Conservation (phyloP, 2,888 invertebrate species). For the Saturnia japonica region DNA sequence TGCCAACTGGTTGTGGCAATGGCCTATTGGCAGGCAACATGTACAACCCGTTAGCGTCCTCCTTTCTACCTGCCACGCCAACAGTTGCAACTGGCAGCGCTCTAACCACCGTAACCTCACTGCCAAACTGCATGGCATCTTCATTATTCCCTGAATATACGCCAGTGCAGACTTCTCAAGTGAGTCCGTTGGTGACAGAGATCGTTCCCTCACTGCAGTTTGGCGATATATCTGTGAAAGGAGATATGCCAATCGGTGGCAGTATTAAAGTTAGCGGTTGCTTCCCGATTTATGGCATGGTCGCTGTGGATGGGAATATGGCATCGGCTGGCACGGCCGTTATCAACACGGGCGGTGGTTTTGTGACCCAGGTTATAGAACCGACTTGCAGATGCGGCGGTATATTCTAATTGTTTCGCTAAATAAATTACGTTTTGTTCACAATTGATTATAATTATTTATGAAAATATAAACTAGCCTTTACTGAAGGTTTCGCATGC, state of each 20-base stretch:
- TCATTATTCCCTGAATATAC: constrained; percentile 25
- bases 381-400: constrained; percentile 21
- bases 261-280: constrained; percentile 62
- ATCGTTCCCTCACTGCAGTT: constrained; percentile 59
- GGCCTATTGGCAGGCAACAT: constrained; percentile 19
- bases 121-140: constrained; percentile 26
- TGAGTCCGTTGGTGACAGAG: constrained; percentile 58
- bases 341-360: constrained; percentile 50
- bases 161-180: constrained; percentile 40
- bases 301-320: constrained; percentile 59
- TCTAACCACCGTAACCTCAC: constrained; percentile 31
- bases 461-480: constrained; percentile 12
- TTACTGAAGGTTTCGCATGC: neutral
- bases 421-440: constrained; percentile 24
- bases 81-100: constrained; percentile 32
- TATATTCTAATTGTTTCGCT: constrained; percentile 19
- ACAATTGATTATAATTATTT: constrained; percentile 22
- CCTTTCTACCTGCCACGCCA: constrained; percentile 26
- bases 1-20: constrained; percentile 21
- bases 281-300: constrained; percentile 67
- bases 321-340: constrained; percentile 60
- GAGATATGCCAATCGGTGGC: constrained; percentile 64
- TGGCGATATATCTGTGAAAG: constrained; percentile 59
- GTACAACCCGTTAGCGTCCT: constrained; percentile 23
- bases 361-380: constrained; percentile 28